Conservation (phyloP, 2,797 vertebrate species). For the Scarus forsteni region DNA sequence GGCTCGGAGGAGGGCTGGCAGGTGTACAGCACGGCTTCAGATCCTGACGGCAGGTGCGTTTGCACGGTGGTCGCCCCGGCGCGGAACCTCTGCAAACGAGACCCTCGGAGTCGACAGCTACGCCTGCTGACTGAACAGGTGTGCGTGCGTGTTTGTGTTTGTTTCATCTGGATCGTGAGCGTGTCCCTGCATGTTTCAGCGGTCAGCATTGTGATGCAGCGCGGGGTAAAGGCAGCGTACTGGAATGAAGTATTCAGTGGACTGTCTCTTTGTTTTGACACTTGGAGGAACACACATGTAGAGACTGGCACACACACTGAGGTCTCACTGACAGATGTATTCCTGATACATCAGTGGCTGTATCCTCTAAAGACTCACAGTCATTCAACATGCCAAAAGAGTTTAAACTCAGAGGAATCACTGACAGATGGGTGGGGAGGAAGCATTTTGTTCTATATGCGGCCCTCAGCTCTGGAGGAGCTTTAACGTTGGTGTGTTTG, state of each 20-base stretch:
- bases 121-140: constrained; percentile 95
- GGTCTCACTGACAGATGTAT: constrained; percentile 58
- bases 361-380: constrained; percentile 48
- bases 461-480: constrained; percentile 5
- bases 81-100: constrained; percentile 92
- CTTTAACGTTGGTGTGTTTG: neutral
- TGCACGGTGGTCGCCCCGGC: constrained; percentile 95
- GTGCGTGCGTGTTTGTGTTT: constrained; percentile 50
- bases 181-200: constrained; percentile 40
- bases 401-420: constrained; percentile 47
- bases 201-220: constrained; percentile 58
- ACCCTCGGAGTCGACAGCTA: constrained; percentile 93
- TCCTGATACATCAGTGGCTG: constrained; percentile 58
- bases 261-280: constrained; percentile 73
- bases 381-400: constrained; percentile 55
- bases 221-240: constrained; percentile 30
- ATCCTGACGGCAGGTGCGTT: constrained; percentile 93
- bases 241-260: constrained; percentile 72
- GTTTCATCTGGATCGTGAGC: constrained; percentile 14
- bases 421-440: constrained; percentile 43
- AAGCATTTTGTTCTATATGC: constrained; percentile 32
- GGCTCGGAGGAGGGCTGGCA: constrained; percentile 97
- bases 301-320: constrained; percentile 10
- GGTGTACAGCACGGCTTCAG: constrained; percentile 95
- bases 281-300: constrained; percentile 46